phyloP scores from a whole-genome alignment of 2,113 vertebrate species.

The Tylochromis polylepis region DNA sequence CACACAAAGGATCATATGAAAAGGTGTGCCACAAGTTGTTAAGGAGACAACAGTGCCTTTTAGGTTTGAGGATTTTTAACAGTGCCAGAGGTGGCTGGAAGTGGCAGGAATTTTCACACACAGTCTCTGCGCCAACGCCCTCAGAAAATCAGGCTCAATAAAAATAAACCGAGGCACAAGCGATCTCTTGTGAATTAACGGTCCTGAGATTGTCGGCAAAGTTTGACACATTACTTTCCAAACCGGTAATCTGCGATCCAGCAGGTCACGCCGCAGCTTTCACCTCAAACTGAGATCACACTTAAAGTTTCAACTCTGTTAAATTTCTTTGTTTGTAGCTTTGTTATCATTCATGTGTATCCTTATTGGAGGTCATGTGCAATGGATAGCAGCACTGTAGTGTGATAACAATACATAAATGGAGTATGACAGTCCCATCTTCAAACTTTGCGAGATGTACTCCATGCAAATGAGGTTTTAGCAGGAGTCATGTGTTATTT shows the following conservation, averaged over 20 bases:
- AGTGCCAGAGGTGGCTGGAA: background rate
- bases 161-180: background rate
- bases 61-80: background rate
- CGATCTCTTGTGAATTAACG: background rate
- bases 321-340: background rate
- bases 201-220: background rate
- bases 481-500: slow-evolving; percentile 33
- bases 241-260: background rate
- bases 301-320: background rate
- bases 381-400: slow-evolving; percentile 20
- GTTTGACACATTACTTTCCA: background rate
- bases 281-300: slow-evolving; percentile 11
- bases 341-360: background rate
- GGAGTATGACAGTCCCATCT: slow-evolving; percentile 18
- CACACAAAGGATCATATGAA: background rate
- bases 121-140: background rate
- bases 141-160: background rate
- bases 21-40: background rate
- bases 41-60: background rate
- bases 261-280: background rate
- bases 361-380: background rate
- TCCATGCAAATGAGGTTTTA: slow-evolving; percentile 26
- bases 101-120: background rate
- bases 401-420: slow-evolving; percentile 39
- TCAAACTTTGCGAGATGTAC: slow-evolving; percentile 11